phyloP scores from a whole-genome alignment of 2,113 vertebrate genomes.

The Pedionomus torquatus region DNA sequence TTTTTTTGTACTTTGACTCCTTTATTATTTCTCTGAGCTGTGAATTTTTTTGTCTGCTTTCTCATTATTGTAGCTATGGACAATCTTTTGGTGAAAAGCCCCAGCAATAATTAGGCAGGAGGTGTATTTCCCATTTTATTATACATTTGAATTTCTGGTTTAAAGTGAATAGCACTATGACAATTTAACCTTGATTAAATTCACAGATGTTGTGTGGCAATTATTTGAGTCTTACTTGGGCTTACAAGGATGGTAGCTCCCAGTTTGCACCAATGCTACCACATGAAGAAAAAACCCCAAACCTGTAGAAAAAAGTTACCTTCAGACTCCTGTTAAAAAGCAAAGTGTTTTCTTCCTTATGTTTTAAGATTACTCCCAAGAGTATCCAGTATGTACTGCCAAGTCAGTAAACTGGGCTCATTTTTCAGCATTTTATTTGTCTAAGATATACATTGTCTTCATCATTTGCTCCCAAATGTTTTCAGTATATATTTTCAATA shows the following conservation, averaged over 20 bases:
- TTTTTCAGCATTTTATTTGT: background rate
- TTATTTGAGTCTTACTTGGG: background rate
- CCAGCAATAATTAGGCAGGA: background rate
- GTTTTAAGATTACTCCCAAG: background rate
- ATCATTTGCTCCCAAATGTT: background rate
- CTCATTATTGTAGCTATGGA: background rate
- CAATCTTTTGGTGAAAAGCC: background rate
- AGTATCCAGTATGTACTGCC: background rate
- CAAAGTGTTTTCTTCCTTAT: background rate
- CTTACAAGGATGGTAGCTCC: background rate
- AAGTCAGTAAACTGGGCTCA: background rate
- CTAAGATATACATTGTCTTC: background rate
- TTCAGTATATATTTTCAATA: background rate
- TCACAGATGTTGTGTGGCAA: background rate
- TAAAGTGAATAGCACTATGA: background rate
- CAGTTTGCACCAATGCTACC: background rate
- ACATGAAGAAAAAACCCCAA: background rate
- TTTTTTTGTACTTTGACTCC: conserved; percentile 56
- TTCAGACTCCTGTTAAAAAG: background rate
- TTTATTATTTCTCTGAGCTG: conserved; percentile 47
- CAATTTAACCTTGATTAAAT: background rate
- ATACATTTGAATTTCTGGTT: background rate
- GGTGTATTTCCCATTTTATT: background rate
- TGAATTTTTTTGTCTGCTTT: background rate
- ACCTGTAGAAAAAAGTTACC: background rate